A percentile compares a stretch with the other conserved stretches of the same genome.
Evolutionary conservation across 2,113 vertebrate species (phyloP).

Genomic region (Poecilia latipinna): DNA sequence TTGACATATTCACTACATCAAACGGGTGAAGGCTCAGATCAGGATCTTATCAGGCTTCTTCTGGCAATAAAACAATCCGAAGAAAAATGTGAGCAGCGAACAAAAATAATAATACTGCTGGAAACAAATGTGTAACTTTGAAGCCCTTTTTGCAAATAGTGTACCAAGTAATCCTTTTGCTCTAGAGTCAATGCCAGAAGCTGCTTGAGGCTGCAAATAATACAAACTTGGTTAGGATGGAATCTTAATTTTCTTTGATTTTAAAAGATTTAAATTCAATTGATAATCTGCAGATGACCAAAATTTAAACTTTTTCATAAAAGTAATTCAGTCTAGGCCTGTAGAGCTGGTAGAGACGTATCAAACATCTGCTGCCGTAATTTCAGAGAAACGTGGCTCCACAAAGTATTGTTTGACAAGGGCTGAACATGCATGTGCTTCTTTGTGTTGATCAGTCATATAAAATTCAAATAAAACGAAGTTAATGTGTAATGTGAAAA

Average conservation of each 20-base stretch:
- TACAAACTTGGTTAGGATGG: too few species aligned
- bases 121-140: neutral
- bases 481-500: neutral
- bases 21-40: conserved; percentile 45
- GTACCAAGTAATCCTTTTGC: neutral
- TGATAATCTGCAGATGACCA: neutral
- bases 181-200: too few species aligned
- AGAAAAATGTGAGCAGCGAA: conserved; percentile 14
- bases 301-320: neutral
- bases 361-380: neutral
- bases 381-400: neutral
- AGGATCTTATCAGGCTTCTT: conserved; percentile 38
- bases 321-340: neutral
- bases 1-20: conserved; percentile 50
- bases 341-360: neutral
- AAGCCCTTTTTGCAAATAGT: neutral
- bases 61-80: conserved; percentile 29
- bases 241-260: too few species aligned
- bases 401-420: neutral
- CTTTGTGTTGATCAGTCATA: neutral
- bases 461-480: neutral
- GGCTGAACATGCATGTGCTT: neutral
- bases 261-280: neutral
- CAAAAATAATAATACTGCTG: neutral
- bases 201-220: too few species aligned